Conservation (phyloP, 1,140 invertebrate species). For the Bombus difficillimus region DNA sequence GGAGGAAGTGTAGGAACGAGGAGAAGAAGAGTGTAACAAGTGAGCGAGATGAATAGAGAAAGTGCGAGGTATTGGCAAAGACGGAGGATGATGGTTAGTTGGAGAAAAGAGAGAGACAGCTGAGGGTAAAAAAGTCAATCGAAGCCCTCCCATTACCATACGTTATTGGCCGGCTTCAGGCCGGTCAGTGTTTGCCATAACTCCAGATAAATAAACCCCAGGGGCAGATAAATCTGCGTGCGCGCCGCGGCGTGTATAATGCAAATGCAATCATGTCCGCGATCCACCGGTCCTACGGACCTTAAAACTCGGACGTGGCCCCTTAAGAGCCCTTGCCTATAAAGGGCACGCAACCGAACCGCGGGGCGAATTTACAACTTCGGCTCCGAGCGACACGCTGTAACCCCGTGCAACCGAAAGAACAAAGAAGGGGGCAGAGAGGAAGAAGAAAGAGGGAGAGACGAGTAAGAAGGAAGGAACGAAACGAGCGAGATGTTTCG, state of each 20-base stretch:
- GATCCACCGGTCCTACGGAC: conserved; percentile 63
- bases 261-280: conserved; percentile 80
- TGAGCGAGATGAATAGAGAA: conserved; percentile 32
- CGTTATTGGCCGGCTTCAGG: conserved; percentile 77
- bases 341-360: conserved; percentile 67
- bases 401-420: conserved; percentile 20
- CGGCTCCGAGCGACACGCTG: conserved; percentile 46
- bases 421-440: background rate
- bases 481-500: too few species aligned
- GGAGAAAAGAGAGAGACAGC: conserved; percentile 53
- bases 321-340: conserved; percentile 59
- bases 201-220: conserved; percentile 78
- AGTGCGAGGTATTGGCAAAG: background rate
- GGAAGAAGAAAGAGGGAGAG: background rate
- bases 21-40: background rate
- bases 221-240: conserved; percentile 77
- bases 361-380: conserved; percentile 64
- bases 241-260: conserved; percentile 77
- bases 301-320: conserved; percentile 66
- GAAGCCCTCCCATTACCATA: conserved; percentile 76
- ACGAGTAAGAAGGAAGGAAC: too few species aligned
- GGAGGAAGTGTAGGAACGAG: background rate
- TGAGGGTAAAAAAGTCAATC: conserved; percentile 75
- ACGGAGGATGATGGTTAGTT: conserved; percentile 34
- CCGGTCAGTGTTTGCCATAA: conserved; percentile 79